These are phyloP conservation scores for Drosophila anomelani DNA, from an alignment of 2,888 invertebrate species.

Conservation along the genomic window DNA sequence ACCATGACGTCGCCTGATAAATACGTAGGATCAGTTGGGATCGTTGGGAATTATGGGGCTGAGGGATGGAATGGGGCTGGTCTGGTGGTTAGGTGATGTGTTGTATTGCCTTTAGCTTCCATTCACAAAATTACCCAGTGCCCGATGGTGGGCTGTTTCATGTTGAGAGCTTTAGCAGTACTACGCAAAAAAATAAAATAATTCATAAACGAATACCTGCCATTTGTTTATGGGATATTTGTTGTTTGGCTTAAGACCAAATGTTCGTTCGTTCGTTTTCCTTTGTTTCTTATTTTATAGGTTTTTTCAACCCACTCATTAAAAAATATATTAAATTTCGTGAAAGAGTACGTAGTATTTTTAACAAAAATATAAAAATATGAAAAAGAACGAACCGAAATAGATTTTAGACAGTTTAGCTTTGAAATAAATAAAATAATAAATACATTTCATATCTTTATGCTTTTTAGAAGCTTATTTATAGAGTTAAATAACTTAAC, in stretches of 20 bases:
- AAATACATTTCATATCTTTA: too few species aligned
- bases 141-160: constrained; percentile 24
- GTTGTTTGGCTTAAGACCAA: constrained; percentile 39
- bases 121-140: constrained; percentile 66
- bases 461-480: neutral
- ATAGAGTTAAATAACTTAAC: neutral
- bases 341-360: constrained; percentile 6
- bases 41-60: constrained; percentile 13
- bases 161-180: constrained; percentile 34
- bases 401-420: neutral
- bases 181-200: constrained; percentile 31
- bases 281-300: constrained; percentile 51
- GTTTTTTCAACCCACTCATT: constrained; percentile 36
- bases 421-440: neutral
- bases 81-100: constrained; percentile 9
- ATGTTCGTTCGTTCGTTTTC: constrained; percentile 10
- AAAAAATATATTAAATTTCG: constrained; percentile 17
- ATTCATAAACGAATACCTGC: constrained; percentile 30
- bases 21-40: constrained; percentile 39
- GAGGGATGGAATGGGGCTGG: constrained; percentile 17
- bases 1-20: constrained; percentile 65
- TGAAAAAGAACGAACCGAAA: neutral
- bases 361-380: constrained; percentile 1
- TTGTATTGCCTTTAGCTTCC: constrained; percentile 43
- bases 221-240: constrained; percentile 44